A percentile compares a stretch with the other conserved stretches of the same genome.
phyloP scores from a whole-genome alignment of 2,888 invertebrate genomes.

The Calameuta idolon region DNA sequence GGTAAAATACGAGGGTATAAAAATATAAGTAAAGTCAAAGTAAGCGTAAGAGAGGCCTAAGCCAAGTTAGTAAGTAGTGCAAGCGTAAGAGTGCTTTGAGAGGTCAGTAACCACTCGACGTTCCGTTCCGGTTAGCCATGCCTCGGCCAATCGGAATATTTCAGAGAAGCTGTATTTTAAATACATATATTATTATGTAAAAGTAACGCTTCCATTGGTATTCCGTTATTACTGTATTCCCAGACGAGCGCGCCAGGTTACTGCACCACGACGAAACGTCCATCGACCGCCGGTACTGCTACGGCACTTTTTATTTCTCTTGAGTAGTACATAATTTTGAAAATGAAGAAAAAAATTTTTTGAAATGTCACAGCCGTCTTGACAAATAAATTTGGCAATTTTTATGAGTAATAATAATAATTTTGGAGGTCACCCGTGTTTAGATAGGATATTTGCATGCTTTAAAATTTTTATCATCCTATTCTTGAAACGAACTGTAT shows the following conservation, averaged over 20 bases:
- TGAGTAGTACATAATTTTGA: background rate
- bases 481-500: background rate
- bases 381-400: background rate
- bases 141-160: slow-evolving; percentile 31
- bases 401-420: background rate
- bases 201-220: slow-evolving; percentile 46
- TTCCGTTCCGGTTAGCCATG: slow-evolving; percentile 46
- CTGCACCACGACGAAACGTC: background rate
- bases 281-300: background rate
- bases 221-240: slow-evolving; percentile 42
- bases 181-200: slow-evolving; percentile 50
- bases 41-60: slow-evolving; percentile 25
- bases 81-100: slow-evolving; percentile 64
- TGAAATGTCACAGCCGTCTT: background rate
- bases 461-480: background rate
- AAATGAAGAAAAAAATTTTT: background rate
- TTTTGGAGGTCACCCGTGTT: background rate
- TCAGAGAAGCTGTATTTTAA: slow-evolving; percentile 19
- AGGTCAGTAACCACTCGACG: slow-evolving; percentile 49
- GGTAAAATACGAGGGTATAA: slow-evolving; percentile 24
- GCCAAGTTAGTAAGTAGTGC: slow-evolving; percentile 65
- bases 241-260: slow-evolving; percentile 6
- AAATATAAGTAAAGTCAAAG: background rate
- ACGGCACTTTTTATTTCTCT: background rate
- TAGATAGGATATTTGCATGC: background rate